A percentile compares a stretch with the other conserved stretches of the same genome.
These are phyloP conservation scores for Lateolabrax maculatus DNA, from an alignment of 2,797 vertebrate genomes.

Conservation along the genomic window DNA sequence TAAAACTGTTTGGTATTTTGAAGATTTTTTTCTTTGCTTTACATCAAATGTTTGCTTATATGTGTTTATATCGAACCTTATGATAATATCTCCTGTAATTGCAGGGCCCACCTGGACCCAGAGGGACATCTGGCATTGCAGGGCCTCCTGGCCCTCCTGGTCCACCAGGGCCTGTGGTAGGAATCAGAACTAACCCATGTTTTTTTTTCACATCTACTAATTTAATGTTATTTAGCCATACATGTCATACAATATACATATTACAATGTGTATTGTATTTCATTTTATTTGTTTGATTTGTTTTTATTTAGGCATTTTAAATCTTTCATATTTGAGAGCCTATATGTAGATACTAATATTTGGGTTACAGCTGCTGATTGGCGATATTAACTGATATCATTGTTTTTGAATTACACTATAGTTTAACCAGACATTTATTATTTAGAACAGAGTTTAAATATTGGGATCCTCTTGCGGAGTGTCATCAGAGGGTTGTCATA, in stretches of 20 bases:
- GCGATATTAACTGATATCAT: not conserved
- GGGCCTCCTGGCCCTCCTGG: slow-evolving; percentile 83
- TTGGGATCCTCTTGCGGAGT: not conserved
- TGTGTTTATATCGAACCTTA: not conserved
- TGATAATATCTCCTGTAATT: not conserved
- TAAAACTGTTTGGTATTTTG: not conserved
- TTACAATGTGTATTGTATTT: not conserved
- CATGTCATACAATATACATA: not conserved
- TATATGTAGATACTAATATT: not conserved
- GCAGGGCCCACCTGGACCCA: slow-evolving; percentile 83
- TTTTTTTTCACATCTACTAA: not conserved
- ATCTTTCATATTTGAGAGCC: not conserved
- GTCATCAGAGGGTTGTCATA: not conserved
- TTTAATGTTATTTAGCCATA: not conserved
- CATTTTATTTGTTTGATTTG: not conserved
- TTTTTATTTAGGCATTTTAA: not conserved
- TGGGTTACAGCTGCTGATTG: not conserved
- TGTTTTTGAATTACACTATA: not conserved
- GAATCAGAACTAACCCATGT: slow-evolving; percentile 15
- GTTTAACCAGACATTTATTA: not conserved
- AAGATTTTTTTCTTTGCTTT: not conserved
- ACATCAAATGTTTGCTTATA: not conserved
- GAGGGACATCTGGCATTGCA: slow-evolving; percentile 72
- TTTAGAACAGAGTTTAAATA: not conserved
- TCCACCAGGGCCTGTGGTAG: slow-evolving; percentile 82